Conservation (phyloP, 1,140 invertebrate species). For the Drosophila grimshawi region DNA sequence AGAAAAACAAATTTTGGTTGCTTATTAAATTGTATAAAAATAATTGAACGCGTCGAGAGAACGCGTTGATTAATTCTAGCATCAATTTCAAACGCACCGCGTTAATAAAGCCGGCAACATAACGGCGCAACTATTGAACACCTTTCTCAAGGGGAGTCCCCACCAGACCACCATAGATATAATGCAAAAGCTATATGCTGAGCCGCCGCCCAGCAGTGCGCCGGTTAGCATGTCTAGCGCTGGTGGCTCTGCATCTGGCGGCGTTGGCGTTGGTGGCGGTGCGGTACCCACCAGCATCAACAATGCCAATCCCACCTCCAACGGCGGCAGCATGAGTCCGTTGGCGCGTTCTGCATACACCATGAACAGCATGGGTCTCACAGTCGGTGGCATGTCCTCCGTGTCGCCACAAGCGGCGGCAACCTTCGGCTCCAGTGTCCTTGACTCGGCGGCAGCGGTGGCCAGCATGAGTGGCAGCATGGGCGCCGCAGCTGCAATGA, state of each 20-base stretch:
- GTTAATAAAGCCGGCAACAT: constrained; percentile 79
- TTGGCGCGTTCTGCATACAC: constrained; percentile 89
- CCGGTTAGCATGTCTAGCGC: constrained; percentile 81
- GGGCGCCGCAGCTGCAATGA: constrained; percentile 85
- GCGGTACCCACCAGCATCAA: constrained; percentile 50
- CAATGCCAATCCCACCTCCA: constrained; percentile 69
- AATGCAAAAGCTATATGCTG: constrained; percentile 86
- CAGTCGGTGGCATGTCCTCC: constrained; percentile 88
- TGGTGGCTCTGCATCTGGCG: constrained; percentile 62
- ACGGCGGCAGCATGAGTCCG: constrained; percentile 86
- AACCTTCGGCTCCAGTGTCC: constrained; percentile 87
- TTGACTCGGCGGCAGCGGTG: constrained; percentile 86
- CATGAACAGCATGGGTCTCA: constrained; percentile 92
- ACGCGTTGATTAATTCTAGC: constrained; percentile 58
- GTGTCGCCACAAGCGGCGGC: constrained; percentile 87
- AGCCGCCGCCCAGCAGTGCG: constrained; percentile 83
- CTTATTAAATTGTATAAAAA: constrained; percentile 30
- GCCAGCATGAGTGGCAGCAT: constrained; percentile 87
- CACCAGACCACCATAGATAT: constrained; percentile 84
- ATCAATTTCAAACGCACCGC: constrained; percentile 44
- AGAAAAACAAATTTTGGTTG: constrained; percentile 23
- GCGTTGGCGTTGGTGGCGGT: constrained; percentile 58
- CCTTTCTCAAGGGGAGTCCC: constrained; percentile 82
- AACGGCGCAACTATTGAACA: constrained; percentile 84
- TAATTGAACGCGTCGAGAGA: constrained; percentile 42